These are phyloP conservation scores for Platyura marginata DNA, from an alignment of 1,140 invertebrate species.

Conservation along the genomic window DNA sequence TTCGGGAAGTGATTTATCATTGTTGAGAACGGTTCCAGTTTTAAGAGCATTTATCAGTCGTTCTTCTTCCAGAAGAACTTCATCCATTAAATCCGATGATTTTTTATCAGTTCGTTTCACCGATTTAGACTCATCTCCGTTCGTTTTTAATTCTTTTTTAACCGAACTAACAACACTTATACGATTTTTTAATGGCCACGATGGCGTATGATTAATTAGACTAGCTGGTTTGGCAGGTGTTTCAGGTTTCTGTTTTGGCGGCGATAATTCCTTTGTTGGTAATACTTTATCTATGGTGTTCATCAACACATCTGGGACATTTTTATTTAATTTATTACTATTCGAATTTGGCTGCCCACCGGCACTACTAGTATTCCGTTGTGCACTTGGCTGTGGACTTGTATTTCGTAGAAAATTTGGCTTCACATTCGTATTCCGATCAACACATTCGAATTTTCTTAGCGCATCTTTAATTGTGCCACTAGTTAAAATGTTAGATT, in stretches of 20 bases:
- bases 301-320: conserved; percentile 11
- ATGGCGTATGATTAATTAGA: conserved; percentile 3
- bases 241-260: conserved; percentile 7
- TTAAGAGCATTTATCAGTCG: conserved; percentile 56
- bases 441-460: conserved; percentile 40
- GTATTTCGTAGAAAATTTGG: conserved; percentile 2
- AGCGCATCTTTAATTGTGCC: conserved; percentile 49
- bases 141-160: neutral
- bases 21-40: conserved; percentile 47
- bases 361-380: neutral
- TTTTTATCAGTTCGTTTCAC: conserved; percentile 5
- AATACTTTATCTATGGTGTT: conserved; percentile 30
- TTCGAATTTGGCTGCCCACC: neutral
- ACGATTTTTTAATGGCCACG: conserved; percentile 36
- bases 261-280: neutral
- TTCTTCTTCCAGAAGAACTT: conserved; percentile 61
- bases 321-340: conserved; percentile 3
- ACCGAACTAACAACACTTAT: neutral
- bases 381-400: neutral
- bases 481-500: conserved; percentile 27
- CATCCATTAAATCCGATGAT: conserved; percentile 27
- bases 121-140: neutral
- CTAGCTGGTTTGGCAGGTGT: conserved; percentile 14
- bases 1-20: conserved; percentile 19
- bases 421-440: conserved; percentile 19